A percentile compares a stretch with the other conserved stretches of the same genome.
Conservation (phyloP, 2,797 vertebrate species). For the Falco columbarius region DNA sequence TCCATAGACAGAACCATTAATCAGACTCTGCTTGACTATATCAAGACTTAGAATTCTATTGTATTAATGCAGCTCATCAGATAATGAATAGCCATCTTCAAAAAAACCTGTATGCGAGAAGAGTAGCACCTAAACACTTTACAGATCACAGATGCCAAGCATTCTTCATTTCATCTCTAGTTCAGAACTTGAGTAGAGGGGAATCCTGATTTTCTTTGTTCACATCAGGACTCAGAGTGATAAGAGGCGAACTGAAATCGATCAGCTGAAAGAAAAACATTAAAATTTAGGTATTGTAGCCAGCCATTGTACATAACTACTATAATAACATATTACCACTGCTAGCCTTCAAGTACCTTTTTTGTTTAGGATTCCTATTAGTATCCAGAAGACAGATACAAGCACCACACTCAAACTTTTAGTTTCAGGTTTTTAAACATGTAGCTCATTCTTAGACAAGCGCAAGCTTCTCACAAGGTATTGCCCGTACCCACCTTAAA, state of each 20-base stretch:
- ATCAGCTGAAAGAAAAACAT: conserved; percentile 73
- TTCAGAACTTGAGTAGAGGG: conserved; percentile 78
- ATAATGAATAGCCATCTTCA: background rate
- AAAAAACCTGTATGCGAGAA: background rate
- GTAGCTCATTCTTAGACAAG: background rate
- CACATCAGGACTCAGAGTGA: conserved; percentile 75
- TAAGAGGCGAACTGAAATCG: conserved; percentile 80
- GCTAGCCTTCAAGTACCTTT: background rate
- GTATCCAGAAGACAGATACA: background rate
- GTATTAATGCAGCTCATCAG: background rate
- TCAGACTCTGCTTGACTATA: background rate
- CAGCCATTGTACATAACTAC: background rate
- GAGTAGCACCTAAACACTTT: background rate
- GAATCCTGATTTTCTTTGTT: conserved; percentile 80
- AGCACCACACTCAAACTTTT: background rate
- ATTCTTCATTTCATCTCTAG: background rate
- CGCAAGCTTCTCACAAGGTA: background rate
- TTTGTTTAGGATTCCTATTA: background rate
- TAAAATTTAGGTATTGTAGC: background rate
- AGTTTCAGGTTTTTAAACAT: background rate
- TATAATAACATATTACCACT: too few relatives aligned
- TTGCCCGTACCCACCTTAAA: background rate
- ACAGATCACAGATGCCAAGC: background rate
- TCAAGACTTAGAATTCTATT: background rate
- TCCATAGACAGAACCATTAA: background rate